phyloP scores from a whole-genome alignment of 2,888 invertebrate species.

The Schizotus pectinicornis region DNA sequence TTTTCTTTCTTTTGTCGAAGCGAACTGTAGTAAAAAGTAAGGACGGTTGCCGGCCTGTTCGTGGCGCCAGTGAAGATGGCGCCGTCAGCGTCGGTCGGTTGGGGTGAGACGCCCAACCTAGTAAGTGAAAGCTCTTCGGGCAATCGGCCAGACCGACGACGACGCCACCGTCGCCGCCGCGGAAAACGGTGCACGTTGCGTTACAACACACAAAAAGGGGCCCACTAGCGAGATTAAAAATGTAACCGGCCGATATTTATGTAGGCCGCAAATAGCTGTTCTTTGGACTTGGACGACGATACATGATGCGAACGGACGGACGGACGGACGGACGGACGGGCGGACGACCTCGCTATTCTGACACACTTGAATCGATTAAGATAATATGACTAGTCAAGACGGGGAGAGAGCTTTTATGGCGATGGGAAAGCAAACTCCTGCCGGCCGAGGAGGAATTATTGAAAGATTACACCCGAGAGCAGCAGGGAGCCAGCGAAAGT shows the following conservation, averaged over 20 bases:
- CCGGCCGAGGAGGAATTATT: constrained; percentile 4
- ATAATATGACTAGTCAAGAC: constrained; percentile 42
- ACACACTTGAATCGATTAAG: constrained; percentile 39
- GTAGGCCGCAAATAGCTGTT: constrained; percentile 43
- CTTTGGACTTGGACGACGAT: constrained; percentile 38
- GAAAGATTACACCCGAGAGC: constrained; percentile 5
- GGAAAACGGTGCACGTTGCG: constrained; percentile 4
- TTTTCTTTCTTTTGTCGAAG: constrained; percentile 57
- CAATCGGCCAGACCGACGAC: constrained; percentile 51
- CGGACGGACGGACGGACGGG: not conserved
- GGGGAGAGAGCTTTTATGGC: constrained; percentile 30
- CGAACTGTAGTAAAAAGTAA: constrained; percentile 57
- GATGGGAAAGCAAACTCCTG: constrained; percentile 36
- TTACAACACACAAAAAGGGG: constrained; percentile 14
- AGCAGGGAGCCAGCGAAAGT: not conserved
- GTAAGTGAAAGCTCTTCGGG: constrained; percentile 47
- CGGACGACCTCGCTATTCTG: constrained; percentile 1
- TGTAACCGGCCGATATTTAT: constrained; percentile 46
- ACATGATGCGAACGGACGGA: constrained; percentile 1
- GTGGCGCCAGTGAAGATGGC: constrained; percentile 54
- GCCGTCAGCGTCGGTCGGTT: constrained; percentile 51
- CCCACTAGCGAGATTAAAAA: constrained; percentile 47
- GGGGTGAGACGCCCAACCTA: constrained; percentile 38
- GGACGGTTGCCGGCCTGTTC: constrained; percentile 53
- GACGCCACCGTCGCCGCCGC: constrained; percentile 33